These are phyloP conservation scores for Ranitomeya variabilis DNA, from an alignment of 2,113 vertebrate genomes.

Conservation along the genomic window DNA sequence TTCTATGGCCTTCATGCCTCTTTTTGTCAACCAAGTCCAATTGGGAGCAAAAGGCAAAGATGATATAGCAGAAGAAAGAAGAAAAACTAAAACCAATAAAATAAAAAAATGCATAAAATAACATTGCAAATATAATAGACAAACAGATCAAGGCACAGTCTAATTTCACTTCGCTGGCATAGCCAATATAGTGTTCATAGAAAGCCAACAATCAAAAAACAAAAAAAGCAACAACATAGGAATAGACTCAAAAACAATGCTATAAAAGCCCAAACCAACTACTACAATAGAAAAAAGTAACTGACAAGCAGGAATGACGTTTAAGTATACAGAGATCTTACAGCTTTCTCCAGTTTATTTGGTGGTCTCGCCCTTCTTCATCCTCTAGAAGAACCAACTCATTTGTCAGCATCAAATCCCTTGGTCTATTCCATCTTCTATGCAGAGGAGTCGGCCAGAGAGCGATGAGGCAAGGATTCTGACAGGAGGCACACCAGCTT, in stretches of 20 bases:
- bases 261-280: not conserved
- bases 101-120: too few species aligned
- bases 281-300: not conserved
- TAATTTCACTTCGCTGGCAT: too few species aligned
- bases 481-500: not conserved
- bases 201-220: too few species aligned
- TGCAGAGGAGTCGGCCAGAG: not conserved
- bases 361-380: not conserved
- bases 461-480: not conserved
- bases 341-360: conserved; percentile 4
- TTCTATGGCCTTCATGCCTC: too few species aligned
- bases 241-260: not conserved
- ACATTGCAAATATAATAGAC: too few species aligned
- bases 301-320: conserved; percentile 27
- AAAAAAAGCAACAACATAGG: too few species aligned
- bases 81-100: too few species aligned
- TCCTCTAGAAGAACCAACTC: not conserved
- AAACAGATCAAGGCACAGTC: too few species aligned
- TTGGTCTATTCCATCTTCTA: not conserved
- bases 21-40: too few species aligned
- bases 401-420: not conserved
- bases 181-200: too few species aligned
- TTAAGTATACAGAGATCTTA: conserved; percentile 1
- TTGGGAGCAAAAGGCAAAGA: too few species aligned
- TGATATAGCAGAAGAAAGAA: too few species aligned